Conservation (phyloP, 2,113 vertebrate genomes). For the Tiliqua scincoides region DNA sequence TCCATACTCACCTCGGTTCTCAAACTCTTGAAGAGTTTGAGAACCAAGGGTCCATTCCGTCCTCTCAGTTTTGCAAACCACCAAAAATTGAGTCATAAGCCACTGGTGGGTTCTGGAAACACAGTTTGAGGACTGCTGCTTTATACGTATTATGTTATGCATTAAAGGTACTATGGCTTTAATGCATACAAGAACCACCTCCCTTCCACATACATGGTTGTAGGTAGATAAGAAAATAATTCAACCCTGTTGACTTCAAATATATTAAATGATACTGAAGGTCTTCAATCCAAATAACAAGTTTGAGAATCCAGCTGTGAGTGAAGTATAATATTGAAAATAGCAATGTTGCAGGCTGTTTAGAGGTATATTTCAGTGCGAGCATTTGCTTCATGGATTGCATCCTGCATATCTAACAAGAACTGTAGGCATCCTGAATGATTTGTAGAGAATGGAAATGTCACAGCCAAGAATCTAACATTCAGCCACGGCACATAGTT, state of each 20-base stretch:
- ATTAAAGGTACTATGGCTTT: neutral
- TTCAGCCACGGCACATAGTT: neutral
- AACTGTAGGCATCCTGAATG: neutral
- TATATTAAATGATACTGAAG: neutral
- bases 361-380: neutral
- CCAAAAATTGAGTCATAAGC: too few species aligned
- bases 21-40: too few species aligned
- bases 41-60: too few species aligned
- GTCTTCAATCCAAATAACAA: neutral
- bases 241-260: too few species aligned
- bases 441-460: neutral
- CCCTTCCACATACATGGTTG: neutral
- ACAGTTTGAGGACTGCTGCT: too few species aligned
- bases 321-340: neutral
- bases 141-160: too few species aligned
- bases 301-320: neutral
- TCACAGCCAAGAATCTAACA: neutral
- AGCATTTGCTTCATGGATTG: fast-evolving
- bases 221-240: neutral
- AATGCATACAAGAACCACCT: neutral
- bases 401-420: neutral
- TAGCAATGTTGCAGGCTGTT: neutral
- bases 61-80: too few species aligned
- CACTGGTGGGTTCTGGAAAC: too few species aligned
- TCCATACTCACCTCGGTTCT: too few species aligned